phyloP scores from a whole-genome alignment of 2,888 invertebrate genomes.

The Oligia strigilis region DNA sequence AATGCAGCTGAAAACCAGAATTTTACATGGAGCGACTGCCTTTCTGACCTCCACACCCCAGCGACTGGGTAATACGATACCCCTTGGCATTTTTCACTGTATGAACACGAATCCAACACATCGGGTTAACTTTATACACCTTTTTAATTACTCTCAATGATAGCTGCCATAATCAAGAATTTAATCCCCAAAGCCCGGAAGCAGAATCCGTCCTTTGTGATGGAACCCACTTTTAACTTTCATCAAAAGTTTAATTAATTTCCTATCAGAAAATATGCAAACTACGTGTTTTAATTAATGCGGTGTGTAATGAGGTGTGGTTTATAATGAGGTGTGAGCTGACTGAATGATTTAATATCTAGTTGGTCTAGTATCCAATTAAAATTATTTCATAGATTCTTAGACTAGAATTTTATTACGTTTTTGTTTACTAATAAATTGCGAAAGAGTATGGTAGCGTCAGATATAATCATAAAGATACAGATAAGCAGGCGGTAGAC shows the following conservation, averaged over 20 bases:
- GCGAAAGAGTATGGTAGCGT: neutral
- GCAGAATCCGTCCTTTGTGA: slow-evolving; percentile 55
- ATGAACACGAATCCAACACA: neutral
- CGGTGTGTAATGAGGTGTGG: slow-evolving; percentile 61
- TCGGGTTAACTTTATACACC: slow-evolving; percentile 8
- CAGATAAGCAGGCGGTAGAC: neutral
- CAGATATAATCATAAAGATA: neutral
- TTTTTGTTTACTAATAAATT: slow-evolving; percentile 30
- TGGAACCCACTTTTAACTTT: slow-evolving; percentile 56
- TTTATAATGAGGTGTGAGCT: slow-evolving; percentile 60
- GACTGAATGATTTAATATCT: slow-evolving; percentile 39
- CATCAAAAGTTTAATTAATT: slow-evolving; percentile 65
- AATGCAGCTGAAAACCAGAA: neutral
- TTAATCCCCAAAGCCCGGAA: slow-evolving; percentile 39
- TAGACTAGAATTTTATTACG: slow-evolving; percentile 10
- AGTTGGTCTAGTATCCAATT: slow-evolving; percentile 49
- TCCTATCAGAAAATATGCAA: slow-evolving; percentile 65
- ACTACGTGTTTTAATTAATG: slow-evolving; percentile 58
- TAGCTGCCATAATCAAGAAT: slow-evolving; percentile 49
- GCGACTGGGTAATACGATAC: neutral
- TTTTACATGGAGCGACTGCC: neutral
- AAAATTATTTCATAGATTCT: slow-evolving; percentile 40
- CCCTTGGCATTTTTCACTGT: neutral
- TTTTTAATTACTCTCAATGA: slow-evolving; percentile 21
- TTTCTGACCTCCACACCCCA: neutral